Evolutionary conservation across 30 jellyfish, hydroid and myxozoan species (phyloP).

Genomic region (Chrysaora quinquecirrha): DNA sequence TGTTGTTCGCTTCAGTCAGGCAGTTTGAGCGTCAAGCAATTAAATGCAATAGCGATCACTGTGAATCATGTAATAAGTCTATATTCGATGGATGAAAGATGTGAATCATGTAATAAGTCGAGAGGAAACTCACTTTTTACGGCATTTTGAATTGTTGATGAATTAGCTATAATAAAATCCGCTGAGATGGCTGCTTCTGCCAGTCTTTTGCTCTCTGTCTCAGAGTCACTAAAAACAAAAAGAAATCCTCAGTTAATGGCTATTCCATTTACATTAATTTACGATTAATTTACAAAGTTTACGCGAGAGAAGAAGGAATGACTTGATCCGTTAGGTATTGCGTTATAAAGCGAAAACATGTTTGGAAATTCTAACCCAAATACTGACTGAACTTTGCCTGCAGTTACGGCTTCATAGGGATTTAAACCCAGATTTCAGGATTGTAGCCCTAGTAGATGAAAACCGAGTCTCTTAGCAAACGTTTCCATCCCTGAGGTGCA

Average conservation of each 20-base stretch:
- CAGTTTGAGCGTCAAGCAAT: too few species aligned
- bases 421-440: too few species aligned
- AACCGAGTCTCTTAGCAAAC: too few species aligned
- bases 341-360: not conserved
- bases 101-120: too few species aligned
- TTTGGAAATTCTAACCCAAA: not conserved
- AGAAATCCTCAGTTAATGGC: too few species aligned
- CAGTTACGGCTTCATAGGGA: too few species aligned
- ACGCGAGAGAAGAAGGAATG: not conserved
- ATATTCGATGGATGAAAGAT: not conserved
- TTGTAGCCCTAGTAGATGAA: too few species aligned
- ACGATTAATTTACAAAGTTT: not conserved
- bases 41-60: too few species aligned
- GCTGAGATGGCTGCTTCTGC: conserved; percentile 59
- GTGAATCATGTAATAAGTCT: too few species aligned
- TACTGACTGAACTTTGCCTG: not conserved
- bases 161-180: conserved; percentile 28
- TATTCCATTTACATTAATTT: not conserved
- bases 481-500: too few species aligned
- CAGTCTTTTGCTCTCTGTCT: conserved; percentile 21
- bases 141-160: conserved; percentile 17
- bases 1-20: too few species aligned
- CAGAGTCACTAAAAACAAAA: conserved; percentile 43
- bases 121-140: not conserved
- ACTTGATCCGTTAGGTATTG: not conserved